Percentiles rank a stretch among this genome's conserved stretches.
phyloP scores from a whole-genome alignment of 1,140 invertebrate genomes.

The Cotesia glomerata region DNA sequence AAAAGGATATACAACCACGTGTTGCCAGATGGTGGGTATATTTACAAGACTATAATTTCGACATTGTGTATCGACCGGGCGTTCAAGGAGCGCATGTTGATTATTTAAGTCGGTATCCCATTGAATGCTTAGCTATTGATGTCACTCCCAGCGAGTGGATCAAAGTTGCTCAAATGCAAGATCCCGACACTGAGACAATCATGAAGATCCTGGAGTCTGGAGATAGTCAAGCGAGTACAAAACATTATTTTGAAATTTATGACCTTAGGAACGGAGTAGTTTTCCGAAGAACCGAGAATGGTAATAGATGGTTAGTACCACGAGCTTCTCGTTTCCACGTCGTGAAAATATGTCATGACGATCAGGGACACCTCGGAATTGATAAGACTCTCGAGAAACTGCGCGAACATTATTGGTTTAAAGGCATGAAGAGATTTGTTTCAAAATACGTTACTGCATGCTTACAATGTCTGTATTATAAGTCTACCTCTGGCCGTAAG shows the following conservation, averaged over 20 bases:
- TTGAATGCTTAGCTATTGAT: conserved; percentile 21
- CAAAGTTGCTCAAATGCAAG: conserved; percentile 25
- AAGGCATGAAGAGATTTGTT: conserved; percentile 35
- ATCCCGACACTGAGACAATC: conserved; percentile 25
- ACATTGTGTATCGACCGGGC: conserved; percentile 29
- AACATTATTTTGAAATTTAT: conserved; percentile 29
- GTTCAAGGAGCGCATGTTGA: conserved; percentile 48
- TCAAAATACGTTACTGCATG: conserved; percentile 35
- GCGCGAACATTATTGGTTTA: conserved; percentile 42
- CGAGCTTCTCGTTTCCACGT: conserved; percentile 41
- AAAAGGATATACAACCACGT: conserved; percentile 45
- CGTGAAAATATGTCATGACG: conserved; percentile 45
- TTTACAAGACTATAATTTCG: too few species aligned
- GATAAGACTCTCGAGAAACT: conserved; percentile 41
- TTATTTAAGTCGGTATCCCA: conserved; percentile 46
- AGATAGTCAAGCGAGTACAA: conserved; percentile 7
- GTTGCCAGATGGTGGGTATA: conserved; percentile 18
- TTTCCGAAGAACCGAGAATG: conserved; percentile 34
- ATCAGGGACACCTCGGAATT: conserved; percentile 39
- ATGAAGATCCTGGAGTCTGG: conserved; percentile 20
- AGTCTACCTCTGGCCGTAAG: conserved; percentile 20
- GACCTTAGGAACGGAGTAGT: conserved; percentile 30
- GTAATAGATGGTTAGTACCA: conserved; percentile 43
- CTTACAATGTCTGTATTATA: conserved; percentile 34
- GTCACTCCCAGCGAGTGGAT: conserved; percentile 28